Conservation (phyloP, 2,113 vertebrate species). For the Gobiocypris rarus region DNA sequence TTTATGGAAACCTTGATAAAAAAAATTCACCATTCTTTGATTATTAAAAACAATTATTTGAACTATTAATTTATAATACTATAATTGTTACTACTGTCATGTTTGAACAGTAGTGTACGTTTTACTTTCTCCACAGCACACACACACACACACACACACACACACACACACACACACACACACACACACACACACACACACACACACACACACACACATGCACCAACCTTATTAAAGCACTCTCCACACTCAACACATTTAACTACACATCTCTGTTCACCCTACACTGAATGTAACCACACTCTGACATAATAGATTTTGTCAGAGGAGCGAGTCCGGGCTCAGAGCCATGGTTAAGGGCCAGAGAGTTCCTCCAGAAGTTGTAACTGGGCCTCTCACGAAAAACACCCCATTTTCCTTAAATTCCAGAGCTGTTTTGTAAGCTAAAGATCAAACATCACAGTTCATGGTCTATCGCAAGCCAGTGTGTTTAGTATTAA, state of each 20-base stretch:
- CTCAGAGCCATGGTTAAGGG: constrained; percentile 18
- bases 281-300: constrained; percentile 1
- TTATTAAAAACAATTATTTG: background rate
- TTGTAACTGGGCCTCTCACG: background rate
- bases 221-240: background rate
- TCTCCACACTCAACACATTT: background rate
- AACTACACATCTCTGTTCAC: background rate
- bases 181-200: background rate
- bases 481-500: background rate
- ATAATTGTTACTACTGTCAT: background rate
- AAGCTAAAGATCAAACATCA: constrained; percentile 16
- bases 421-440: constrained; percentile 33
- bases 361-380: background rate
- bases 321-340: constrained; percentile 4
- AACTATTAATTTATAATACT: background rate
- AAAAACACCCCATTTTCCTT: constrained; percentile 12
- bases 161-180: background rate
- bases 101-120: too few relatives aligned
- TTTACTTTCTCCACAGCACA: background rate
- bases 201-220: background rate
- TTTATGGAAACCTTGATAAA: background rate
- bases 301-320: constrained; percentile 6
- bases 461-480: background rate
- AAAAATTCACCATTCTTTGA: too few relatives aligned
- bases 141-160: background rate